These are phyloP conservation scores for Sarotherodon lohbergeri DNA, from an alignment of 2,113 vertebrate species.

Conservation along the genomic window DNA sequence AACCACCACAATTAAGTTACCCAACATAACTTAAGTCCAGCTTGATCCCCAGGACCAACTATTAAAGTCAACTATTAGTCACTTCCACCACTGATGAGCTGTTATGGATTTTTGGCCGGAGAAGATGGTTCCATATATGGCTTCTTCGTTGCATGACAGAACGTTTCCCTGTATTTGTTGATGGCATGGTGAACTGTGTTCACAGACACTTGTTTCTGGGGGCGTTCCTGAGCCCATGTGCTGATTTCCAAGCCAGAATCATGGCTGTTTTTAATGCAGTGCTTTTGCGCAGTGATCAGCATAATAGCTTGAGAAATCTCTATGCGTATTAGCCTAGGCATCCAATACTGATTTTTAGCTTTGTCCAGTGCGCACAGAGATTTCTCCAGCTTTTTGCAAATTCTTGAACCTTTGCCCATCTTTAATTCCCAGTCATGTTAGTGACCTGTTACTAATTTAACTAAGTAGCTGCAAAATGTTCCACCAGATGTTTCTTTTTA, in stretches of 20 bases:
- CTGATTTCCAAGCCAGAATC: background rate
- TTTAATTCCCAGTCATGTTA: background rate
- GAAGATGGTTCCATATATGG: background rate
- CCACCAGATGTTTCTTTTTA: background rate
- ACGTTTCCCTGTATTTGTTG: background rate
- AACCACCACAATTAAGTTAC: background rate
- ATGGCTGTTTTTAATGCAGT: background rate
- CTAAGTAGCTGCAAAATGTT: background rate
- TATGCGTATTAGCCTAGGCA: background rate
- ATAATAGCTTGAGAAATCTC: background rate
- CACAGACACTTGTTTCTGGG: background rate
- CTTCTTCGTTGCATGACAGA: accelerated
- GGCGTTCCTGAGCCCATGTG: background rate
- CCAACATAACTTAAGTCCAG: background rate
- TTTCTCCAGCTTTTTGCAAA: background rate
- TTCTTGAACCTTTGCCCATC: background rate
- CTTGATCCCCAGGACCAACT: background rate
- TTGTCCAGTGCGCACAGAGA: background rate
- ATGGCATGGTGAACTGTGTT: background rate
- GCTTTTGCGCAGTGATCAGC: background rate
- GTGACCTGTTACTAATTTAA: background rate
- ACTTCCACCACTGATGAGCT: background rate
- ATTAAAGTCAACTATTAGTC: background rate
- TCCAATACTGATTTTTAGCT: background rate
- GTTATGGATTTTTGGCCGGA: background rate